Evolutionary conservation across 2,888 invertebrate genomes (phyloP).

Genomic region (Glyphotaelius pellucidus): DNA sequence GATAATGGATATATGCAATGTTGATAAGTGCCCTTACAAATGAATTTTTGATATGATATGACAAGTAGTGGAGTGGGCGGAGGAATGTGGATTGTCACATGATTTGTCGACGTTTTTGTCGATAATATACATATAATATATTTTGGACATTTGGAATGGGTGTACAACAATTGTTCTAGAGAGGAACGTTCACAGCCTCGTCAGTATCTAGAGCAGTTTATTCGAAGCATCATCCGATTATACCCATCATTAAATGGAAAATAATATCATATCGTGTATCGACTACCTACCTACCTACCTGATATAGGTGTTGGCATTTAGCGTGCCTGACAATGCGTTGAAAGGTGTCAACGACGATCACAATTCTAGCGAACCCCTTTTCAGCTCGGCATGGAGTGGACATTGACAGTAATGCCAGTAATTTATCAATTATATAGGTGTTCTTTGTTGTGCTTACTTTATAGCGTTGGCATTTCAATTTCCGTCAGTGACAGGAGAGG

Average conservation of each 20-base stretch:
- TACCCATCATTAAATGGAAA: not conserved
- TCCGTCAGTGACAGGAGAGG: slow-evolving; percentile 3
- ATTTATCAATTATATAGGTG: not conserved
- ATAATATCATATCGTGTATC: not conserved
- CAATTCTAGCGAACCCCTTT: not conserved
- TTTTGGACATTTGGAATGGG: no score
- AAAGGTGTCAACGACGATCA: not conserved
- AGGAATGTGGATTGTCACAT: not conserved
- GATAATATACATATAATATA: not conserved
- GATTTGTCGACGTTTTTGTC: not conserved
- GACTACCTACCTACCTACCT: not conserved
- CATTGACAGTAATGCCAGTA: not conserved
- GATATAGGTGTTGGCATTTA: not conserved
- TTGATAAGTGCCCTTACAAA: not conserved
- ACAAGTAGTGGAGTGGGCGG: not conserved
- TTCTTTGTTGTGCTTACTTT: slow-evolving; percentile 3
- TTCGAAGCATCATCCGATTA: not conserved
- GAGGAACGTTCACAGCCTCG: not conserved
- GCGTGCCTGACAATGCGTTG: not conserved
- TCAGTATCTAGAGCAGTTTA: not conserved
- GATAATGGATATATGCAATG: not conserved
- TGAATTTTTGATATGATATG: not conserved
- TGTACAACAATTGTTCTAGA: no score
- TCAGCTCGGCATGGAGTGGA: not conserved
- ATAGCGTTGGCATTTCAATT: slow-evolving; percentile 25